Evolutionary conservation across 2,797 vertebrate species (phyloP).

Genomic region (Sebastes trivittatus): DNA sequence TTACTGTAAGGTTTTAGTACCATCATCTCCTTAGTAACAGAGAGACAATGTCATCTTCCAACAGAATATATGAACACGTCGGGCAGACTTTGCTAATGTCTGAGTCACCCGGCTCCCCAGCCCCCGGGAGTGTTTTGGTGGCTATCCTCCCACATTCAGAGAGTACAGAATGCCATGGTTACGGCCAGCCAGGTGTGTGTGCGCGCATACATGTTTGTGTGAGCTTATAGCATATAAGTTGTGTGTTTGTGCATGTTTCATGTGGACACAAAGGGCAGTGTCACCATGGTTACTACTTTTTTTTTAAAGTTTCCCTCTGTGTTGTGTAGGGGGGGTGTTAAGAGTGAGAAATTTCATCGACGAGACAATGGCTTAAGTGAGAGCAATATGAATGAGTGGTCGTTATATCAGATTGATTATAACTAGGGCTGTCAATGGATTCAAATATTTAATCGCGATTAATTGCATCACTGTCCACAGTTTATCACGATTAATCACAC

Average conservation of each 20-base stretch:
- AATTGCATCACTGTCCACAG: no score
- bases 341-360: conserved; percentile 26
- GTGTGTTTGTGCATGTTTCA: neutral
- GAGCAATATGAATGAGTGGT: conserved; percentile 23
- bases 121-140: conserved; percentile 30
- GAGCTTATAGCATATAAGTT: neutral
- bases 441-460: no score
- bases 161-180: conserved; percentile 40
- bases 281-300: conserved; percentile 65
- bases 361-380: conserved; percentile 15
- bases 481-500: no score
- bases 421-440: neutral
- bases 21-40: conserved; percentile 60
- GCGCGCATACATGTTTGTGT: neutral
- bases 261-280: conserved; percentile 27
- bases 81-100: conserved; percentile 52
- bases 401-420: neutral
- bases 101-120: conserved; percentile 59
- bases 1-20: conserved; percentile 14
- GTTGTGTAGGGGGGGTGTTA: conserved; percentile 14
- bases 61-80: conserved; percentile 50
- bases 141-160: conserved; percentile 44
- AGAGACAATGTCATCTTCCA: conserved; percentile 35
- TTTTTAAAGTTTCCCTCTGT: conserved; percentile 38
- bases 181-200: conserved; percentile 17